phyloP scores from a whole-genome alignment of 2,888 invertebrate genomes.

The Xestia ashworthii region DNA sequence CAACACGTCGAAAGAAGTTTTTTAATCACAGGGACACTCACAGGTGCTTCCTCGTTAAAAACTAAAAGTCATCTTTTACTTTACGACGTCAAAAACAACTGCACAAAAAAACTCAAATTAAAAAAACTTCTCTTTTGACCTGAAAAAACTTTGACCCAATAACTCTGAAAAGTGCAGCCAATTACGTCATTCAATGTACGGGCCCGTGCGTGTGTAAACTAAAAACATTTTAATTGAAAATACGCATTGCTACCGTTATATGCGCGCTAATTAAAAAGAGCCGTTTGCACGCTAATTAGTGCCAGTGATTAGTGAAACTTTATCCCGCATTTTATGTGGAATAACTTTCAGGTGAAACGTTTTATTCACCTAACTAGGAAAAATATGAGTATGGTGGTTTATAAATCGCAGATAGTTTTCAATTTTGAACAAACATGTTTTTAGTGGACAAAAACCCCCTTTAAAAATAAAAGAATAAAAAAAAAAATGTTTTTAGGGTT shows the following conservation, averaged over 20 bases:
- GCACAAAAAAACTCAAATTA: not conserved
- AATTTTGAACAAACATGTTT: not conserved
- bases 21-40: not conserved
- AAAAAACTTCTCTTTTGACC: not conserved
- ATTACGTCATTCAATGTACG: slow-evolving; percentile 33
- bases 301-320: slow-evolving; percentile 43
- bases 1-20: too few relatives aligned
- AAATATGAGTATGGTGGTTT: not conserved
- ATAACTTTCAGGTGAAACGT: slow-evolving; percentile 19
- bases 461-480: too few relatives aligned
- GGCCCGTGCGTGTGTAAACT: slow-evolving; percentile 22
- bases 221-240: slow-evolving; percentile 54
- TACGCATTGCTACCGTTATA: slow-evolving; percentile 21
- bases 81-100: not conserved
- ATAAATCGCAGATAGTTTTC: not conserved
- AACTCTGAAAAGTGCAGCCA: slow-evolving; percentile 38
- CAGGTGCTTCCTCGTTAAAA: not conserved
- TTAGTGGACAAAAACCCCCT: too few relatives aligned
- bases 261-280: slow-evolving; percentile 47
- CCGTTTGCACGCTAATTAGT: slow-evolving; percentile 41
- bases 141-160: slow-evolving; percentile 19
- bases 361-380: not conserved
- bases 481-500: not conserved
- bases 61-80: not conserved
- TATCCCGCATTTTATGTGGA: slow-evolving; percentile 14